A percentile compares a stretch with the other conserved stretches of the same genome.
These are phyloP conservation scores for Aphaenogaster ashmeadi DNA, from an alignment of 1,140 invertebrate genomes.

Conservation along the genomic window DNA sequence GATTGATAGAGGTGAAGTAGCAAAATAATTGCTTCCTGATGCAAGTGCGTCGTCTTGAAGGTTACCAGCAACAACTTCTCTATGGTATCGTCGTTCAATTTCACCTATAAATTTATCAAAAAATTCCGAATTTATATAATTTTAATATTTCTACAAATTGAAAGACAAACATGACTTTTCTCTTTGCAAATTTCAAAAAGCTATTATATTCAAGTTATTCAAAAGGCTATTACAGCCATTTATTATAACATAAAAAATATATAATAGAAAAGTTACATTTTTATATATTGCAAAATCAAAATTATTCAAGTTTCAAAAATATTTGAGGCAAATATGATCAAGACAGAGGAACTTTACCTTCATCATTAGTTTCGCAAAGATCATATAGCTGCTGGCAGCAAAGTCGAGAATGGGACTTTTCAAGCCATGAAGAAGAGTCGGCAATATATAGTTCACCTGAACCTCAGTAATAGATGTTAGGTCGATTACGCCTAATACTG, in stretches of 20 bases:
- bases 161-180: neutral
- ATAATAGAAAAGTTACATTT: neutral
- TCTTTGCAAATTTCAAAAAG: neutral
- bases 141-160: neutral
- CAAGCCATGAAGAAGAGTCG: slow-evolving; percentile 91
- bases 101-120: slow-evolving; percentile 72
- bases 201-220: too few relatives aligned
- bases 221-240: too few relatives aligned
- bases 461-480: slow-evolving; percentile 89
- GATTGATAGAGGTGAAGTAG: slow-evolving; percentile 89
- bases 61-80: slow-evolving; percentile 89
- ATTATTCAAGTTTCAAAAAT: neutral
- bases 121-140: neutral
- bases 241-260: neutral
- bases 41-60: slow-evolving; percentile 87
- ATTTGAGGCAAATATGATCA: neutral
- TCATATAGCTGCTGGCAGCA: slow-evolving; percentile 91
- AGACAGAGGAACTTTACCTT: slow-evolving; percentile 83
- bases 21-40: slow-evolving; percentile 88
- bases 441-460: slow-evolving; percentile 91
- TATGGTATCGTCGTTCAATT: slow-evolving; percentile 89
- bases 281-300: neutral
- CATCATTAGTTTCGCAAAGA: slow-evolving; percentile 90
- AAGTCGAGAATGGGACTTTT: slow-evolving; percentile 91
- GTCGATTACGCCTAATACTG: slow-evolving; percentile 91